Evolutionary conservation across 2,888 invertebrate genomes (phyloP).

Genomic region (Caenorhabditis imperialis): DNA sequence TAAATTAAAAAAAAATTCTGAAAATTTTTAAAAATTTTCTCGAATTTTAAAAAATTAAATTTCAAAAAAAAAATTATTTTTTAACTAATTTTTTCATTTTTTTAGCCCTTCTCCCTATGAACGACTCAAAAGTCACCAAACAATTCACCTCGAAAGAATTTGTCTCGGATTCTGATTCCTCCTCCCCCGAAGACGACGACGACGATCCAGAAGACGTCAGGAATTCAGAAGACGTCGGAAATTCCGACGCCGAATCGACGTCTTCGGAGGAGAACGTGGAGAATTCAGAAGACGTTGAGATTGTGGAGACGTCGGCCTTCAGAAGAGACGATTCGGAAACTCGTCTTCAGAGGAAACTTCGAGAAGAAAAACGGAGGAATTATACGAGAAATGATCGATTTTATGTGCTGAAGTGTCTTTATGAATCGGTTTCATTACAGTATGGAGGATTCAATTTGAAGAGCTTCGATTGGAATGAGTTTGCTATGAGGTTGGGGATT

Average conservation of each 20-base stretch:
- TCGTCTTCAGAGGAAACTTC: not conserved
- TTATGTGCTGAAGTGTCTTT: not conserved
- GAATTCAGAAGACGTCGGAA: not conserved
- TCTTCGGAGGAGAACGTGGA: constrained; percentile 4
- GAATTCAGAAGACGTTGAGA: not conserved
- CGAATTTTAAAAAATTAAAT: too few relatives aligned
- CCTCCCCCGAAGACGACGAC: constrained; percentile 1
- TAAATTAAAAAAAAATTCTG: too few relatives aligned
- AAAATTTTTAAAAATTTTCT: too few relatives aligned
- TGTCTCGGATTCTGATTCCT: too few relatives aligned
- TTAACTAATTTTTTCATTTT: too few relatives aligned
- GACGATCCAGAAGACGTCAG: constrained; percentile 2
- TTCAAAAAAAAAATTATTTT: too few relatives aligned
- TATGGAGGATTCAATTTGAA: not conserved
- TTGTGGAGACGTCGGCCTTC: too few relatives aligned
- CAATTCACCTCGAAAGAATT: too few relatives aligned
- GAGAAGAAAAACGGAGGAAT: not conserved
- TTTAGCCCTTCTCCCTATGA: too few relatives aligned
- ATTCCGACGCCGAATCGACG: too few relatives aligned
- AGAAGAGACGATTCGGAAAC: not conserved
- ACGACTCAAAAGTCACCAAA: too few relatives aligned
- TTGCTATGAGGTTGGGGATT: too few relatives aligned
- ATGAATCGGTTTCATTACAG: not conserved
- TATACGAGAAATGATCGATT: not conserved
- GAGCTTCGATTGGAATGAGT: constrained; percentile 2